phyloP scores from a whole-genome alignment of 2,113 vertebrate species.

The Callopanchax toddi region DNA sequence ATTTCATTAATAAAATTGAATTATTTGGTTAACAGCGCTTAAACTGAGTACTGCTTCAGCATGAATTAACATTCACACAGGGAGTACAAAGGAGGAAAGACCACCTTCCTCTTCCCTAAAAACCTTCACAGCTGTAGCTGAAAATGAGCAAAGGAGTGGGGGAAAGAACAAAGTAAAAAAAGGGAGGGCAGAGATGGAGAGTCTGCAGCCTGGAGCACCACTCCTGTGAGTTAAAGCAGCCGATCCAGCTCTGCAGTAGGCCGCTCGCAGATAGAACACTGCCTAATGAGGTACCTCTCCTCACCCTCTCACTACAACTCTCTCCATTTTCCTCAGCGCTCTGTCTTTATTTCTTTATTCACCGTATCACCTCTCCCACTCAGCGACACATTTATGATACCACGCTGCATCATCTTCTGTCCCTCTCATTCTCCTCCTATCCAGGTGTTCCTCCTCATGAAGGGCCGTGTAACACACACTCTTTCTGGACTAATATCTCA shows the following conservation, averaged over 20 bases:
- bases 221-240: constrained; percentile 53
- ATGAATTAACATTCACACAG: constrained; percentile 14
- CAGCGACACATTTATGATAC: constrained; percentile 46
- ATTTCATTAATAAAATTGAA: not conserved
- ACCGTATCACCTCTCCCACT: constrained; percentile 53
- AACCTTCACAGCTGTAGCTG: constrained; percentile 34
- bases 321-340: constrained; percentile 49
- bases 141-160: constrained; percentile 31
- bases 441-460: constrained; percentile 17
- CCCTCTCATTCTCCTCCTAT: constrained; percentile 25
- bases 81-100: constrained; percentile 29
- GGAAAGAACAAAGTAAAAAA: constrained; percentile 53
- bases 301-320: constrained; percentile 47
- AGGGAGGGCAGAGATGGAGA: constrained; percentile 24
- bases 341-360: constrained; percentile 50
- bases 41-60: too few species aligned
- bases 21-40: too few species aligned
- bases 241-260: constrained; percentile 44
- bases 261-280: constrained; percentile 49
- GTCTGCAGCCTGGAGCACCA: constrained; percentile 46
- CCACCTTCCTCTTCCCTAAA: constrained; percentile 38
- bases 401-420: constrained; percentile 25
- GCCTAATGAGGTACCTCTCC: constrained; percentile 66
- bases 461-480: constrained; percentile 32
- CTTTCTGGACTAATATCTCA: constrained; percentile 51